Evolutionary conservation across 2,888 invertebrate genomes (phyloP).

Genomic region (Scaptomyza flava): DNA sequence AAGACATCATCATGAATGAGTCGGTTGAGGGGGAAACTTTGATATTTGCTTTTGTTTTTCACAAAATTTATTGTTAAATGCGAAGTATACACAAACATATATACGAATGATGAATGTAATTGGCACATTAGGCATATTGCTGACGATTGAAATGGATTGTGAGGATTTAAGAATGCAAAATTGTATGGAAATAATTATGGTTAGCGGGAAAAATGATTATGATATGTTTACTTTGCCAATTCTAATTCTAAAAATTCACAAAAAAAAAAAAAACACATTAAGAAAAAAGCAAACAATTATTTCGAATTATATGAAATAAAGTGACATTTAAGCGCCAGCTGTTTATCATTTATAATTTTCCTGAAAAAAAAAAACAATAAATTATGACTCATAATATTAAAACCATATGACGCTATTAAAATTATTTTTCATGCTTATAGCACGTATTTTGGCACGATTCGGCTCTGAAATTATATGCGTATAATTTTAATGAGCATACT

Average conservation of each 20-base stretch:
- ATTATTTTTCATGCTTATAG: constrained; percentile 28
- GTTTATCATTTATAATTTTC: not conserved
- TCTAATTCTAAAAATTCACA: too few species aligned
- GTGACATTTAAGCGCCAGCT: not conserved
- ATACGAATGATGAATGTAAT: constrained; percentile 24
- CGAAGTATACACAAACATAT: constrained; percentile 6
- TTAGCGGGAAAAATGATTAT: not conserved
- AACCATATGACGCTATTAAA: constrained; percentile 9
- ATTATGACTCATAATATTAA: not conserved
- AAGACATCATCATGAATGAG: not conserved
- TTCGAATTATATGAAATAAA: not conserved
- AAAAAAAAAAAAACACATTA: too few species aligned
- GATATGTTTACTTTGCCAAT: not conserved
- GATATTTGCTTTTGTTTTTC: constrained; percentile 24
- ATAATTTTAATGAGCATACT: constrained; percentile 36
- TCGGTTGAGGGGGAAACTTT: constrained; percentile 10
- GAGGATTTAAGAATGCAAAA: not conserved
- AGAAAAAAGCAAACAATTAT: too few species aligned
- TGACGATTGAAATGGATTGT: constrained; percentile 2
- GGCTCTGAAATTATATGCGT: not conserved
- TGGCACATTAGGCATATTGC: not conserved
- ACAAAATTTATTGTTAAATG: not conserved
- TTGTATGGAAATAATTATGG: not conserved
- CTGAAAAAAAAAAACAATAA: not conserved
- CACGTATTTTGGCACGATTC: not conserved